These are phyloP conservation scores for Ctenopoma multispine DNA, from an alignment of 2,797 vertebrate genomes.

Conservation along the genomic window DNA sequence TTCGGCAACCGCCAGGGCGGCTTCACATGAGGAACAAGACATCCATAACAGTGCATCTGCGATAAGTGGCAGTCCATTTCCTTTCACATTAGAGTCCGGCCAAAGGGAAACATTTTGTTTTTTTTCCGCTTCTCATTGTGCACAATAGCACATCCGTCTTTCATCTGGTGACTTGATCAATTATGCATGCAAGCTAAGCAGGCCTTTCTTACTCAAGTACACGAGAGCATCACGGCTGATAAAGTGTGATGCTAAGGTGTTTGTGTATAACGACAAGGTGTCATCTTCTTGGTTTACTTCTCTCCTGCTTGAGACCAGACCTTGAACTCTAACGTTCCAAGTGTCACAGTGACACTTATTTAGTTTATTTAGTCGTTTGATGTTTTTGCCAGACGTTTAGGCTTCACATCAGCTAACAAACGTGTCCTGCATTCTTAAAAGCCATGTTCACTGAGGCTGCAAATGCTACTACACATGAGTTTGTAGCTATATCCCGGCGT, in stretches of 20 bases:
- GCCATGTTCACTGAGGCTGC: background rate
- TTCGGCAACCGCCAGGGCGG: constrained; percentile 44
- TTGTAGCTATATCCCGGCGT: background rate
- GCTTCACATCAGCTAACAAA: background rate
- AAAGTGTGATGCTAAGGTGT: constrained; percentile 41
- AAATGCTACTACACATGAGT: background rate
- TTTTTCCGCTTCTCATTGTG: constrained; percentile 58
- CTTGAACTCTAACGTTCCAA: background rate
- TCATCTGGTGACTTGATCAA: constrained; percentile 72
- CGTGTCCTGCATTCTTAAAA: constrained; percentile 6
- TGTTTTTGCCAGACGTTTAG: background rate
- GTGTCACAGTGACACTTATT: background rate
- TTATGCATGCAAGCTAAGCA: constrained; percentile 75
- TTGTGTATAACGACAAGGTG: constrained; percentile 26
- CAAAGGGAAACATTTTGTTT: constrained; percentile 48
- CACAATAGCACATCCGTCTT: constrained; percentile 64
- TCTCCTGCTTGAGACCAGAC: background rate
- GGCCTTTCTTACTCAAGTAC: constrained; percentile 62
- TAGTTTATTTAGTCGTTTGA: background rate
- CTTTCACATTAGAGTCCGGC: constrained; percentile 70
- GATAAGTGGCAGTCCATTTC: constrained; percentile 81
- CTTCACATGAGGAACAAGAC: constrained; percentile 55
- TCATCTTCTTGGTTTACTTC: constrained; percentile 8
- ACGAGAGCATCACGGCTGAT: constrained; percentile 43
- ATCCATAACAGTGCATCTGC: constrained; percentile 65